A percentile compares a stretch with the other conserved stretches of the same genome.
Conservation (phyloP, 2,113 vertebrate genomes). For the Cyprinodon tularosa region DNA sequence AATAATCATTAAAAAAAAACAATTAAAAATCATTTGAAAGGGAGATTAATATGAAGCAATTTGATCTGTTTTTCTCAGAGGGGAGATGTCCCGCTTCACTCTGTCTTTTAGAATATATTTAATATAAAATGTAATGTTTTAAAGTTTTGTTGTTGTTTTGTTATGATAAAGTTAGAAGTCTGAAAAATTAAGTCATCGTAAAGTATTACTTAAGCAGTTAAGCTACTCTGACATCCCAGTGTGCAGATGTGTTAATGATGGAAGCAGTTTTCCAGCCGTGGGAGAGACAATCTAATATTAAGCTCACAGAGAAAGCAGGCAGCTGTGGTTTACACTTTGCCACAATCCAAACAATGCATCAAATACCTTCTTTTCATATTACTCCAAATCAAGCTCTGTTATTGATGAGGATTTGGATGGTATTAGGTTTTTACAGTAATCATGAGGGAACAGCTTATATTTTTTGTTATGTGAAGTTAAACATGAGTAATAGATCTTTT, state of each 20-base stretch:
- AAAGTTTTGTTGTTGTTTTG: neutral
- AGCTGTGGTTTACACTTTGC: neutral
- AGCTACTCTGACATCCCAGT: neutral
- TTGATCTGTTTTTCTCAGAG: neutral
- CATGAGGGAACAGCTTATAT: neutral
- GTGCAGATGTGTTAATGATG: neutral
- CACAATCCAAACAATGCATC: neutral
- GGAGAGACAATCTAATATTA: no score
- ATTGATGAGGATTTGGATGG: neutral
- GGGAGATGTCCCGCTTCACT: neutral
- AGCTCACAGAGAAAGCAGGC: neutral
- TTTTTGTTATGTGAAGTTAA: neutral
- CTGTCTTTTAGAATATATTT: neutral
- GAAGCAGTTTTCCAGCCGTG: neutral
- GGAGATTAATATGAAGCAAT: neutral
- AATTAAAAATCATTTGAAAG: neutral
- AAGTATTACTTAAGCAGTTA: neutral
- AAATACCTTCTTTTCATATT: neutral
- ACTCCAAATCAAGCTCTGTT: neutral
- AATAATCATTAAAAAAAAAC: neutral
- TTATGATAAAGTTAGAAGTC: neutral
- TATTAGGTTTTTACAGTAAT: neutral
- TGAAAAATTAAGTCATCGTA: neutral
- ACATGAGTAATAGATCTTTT: neutral
- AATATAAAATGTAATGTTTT: neutral